Conservation (phyloP, 2,113 vertebrate species). For the Daboia siamensis region DNA sequence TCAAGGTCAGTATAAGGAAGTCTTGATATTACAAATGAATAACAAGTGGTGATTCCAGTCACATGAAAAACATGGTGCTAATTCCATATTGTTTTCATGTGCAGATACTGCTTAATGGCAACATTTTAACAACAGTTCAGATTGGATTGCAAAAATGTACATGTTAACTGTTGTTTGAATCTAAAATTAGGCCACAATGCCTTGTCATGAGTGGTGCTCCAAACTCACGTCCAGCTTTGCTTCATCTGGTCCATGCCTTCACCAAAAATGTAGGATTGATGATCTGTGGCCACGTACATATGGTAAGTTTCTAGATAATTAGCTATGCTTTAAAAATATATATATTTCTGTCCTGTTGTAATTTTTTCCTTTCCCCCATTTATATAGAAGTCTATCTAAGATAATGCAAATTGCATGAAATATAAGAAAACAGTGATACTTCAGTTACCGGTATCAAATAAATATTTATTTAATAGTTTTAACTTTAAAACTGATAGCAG, state of each 20-base stretch:
- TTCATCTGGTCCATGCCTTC: conserved; percentile 92
- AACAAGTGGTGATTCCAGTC: background rate
- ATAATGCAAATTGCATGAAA: background rate
- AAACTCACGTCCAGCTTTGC: conserved; percentile 89
- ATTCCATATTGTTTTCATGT: background rate
- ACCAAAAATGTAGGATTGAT: conserved; percentile 97
- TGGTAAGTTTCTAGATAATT: conserved; percentile 74
- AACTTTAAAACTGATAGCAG: background rate
- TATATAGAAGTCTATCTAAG: background rate
- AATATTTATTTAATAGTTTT: background rate
- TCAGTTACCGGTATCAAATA: background rate
- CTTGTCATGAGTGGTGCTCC: conserved; percentile 96
- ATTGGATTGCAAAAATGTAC: background rate
- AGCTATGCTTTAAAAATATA: background rate
- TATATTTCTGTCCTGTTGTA: accelerated
- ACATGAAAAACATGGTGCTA: background rate
- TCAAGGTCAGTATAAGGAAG: background rate
- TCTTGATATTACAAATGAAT: background rate
- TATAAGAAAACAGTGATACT: background rate
- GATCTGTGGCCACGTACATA: conserved; percentile 93
- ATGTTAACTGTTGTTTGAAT: conserved; percentile 32
- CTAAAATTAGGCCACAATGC: conserved; percentile 86
- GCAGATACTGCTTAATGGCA: background rate
- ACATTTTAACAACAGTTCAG: background rate
- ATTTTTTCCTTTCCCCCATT: background rate